Conservation (phyloP, 2,113 vertebrate species). For the Brachypteracias leptosomus region DNA sequence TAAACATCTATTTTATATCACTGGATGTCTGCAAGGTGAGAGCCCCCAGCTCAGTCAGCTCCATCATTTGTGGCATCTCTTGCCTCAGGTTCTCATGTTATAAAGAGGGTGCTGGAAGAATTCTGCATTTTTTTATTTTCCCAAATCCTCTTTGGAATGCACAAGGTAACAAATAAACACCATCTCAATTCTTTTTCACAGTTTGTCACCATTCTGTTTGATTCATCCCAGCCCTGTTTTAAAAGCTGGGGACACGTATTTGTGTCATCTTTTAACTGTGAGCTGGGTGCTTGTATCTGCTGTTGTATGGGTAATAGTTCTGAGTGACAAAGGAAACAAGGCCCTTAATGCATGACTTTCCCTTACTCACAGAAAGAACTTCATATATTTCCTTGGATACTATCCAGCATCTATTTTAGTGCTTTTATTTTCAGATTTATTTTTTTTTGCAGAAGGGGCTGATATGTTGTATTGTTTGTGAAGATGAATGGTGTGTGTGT, state of each 20-base stretch:
- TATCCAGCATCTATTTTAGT: background rate
- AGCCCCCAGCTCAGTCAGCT: background rate
- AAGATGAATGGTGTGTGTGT: background rate
- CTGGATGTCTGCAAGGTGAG: background rate
- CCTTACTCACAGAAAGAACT: background rate
- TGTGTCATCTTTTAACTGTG: background rate
- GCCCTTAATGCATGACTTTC: background rate
- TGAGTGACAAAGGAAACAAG: background rate
- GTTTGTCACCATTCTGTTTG: background rate
- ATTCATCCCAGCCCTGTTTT: background rate
- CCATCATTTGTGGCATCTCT: background rate
- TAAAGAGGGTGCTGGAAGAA: background rate
- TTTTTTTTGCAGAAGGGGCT: background rate
- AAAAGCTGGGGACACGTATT: background rate
- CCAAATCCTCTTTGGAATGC: background rate
- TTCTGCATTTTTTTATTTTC: background rate
- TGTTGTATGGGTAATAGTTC: background rate
- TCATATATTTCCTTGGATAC: conserved; percentile 31
- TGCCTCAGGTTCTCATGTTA: background rate
- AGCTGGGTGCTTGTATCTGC: background rate
- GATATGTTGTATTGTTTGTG: background rate
- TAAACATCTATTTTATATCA: background rate
- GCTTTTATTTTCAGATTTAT: background rate
- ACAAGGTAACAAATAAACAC: background rate
- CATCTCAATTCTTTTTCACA: background rate